Evolutionary conservation across 2,113 vertebrate species (phyloP).

Genomic region (Pomatorhinus ruficollis): DNA sequence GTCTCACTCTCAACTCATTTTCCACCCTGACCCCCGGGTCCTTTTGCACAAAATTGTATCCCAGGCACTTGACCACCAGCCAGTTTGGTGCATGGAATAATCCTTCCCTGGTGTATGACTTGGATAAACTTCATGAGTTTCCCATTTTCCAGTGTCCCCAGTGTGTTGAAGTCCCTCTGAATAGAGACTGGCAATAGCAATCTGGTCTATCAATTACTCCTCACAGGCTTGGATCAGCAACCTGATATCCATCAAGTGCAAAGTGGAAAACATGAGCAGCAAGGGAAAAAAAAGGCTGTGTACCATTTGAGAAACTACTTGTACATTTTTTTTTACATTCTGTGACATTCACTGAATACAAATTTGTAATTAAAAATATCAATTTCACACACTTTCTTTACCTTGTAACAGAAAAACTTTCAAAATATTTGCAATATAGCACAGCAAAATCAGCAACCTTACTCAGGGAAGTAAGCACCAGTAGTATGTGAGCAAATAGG

Average conservation of each 20-base stretch:
- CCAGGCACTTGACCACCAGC: background rate
- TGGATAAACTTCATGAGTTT: background rate
- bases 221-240: background rate
- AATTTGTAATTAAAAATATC: background rate
- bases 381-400: background rate
- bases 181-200: too few species aligned
- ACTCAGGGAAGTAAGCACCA: background rate
- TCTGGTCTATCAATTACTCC: background rate
- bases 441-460: background rate
- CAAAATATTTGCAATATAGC: background rate
- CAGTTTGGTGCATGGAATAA: background rate
- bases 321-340: background rate
- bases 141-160: background rate
- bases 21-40: rapidly evolving
- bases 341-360: background rate
- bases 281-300: background rate
- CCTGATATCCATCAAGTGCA: background rate
- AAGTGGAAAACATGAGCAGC: background rate
- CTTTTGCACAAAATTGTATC: background rate
- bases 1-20: background rate
- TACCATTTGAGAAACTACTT: background rate
- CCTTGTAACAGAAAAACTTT: background rate
- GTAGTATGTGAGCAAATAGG: background rate
- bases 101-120: background rate
- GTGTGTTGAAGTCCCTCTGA: background rate